Evolutionary conservation across 2,797 vertebrate species (phyloP).

Genomic region (Perdix hodgsoniae): DNA sequence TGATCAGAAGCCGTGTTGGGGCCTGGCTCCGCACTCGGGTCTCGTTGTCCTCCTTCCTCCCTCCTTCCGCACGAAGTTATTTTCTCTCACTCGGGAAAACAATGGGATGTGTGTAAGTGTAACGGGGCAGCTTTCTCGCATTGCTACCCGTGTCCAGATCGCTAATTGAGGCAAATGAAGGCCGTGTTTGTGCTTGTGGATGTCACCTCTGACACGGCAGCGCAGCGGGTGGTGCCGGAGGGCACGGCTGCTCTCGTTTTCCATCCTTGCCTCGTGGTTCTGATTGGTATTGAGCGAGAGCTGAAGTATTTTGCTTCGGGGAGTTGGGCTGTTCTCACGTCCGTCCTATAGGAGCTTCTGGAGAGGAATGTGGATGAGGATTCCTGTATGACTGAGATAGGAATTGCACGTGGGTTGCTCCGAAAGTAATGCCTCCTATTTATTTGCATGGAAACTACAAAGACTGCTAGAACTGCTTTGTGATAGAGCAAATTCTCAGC

Average conservation of each 20-base stretch:
- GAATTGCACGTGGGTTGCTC: neutral
- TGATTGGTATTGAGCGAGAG: neutral
- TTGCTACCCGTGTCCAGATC: neutral
- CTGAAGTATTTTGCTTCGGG: neutral
- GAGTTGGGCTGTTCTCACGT: neutral
- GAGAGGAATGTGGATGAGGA: neutral
- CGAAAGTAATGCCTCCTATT: too few species aligned
- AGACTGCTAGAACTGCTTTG: too few species aligned
- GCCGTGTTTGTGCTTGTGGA: neutral
- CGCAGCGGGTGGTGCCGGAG: accelerated
- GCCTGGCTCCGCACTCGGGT: neutral
- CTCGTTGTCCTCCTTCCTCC: neutral
- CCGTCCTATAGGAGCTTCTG: neutral
- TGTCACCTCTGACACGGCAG: neutral
- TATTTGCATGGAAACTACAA: neutral
- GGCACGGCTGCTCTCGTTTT: neutral
- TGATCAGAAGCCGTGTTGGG: neutral
- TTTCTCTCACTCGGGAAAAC: neutral
- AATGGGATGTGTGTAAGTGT: neutral
- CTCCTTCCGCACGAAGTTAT: neutral
- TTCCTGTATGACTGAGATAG: neutral
- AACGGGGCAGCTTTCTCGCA: neutral
- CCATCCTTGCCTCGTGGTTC: neutral
- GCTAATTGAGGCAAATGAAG: neutral
- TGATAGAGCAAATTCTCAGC: too few species aligned